Conservation (phyloP, 2,888 invertebrate genomes). For the Latrodectus elegans region DNA sequence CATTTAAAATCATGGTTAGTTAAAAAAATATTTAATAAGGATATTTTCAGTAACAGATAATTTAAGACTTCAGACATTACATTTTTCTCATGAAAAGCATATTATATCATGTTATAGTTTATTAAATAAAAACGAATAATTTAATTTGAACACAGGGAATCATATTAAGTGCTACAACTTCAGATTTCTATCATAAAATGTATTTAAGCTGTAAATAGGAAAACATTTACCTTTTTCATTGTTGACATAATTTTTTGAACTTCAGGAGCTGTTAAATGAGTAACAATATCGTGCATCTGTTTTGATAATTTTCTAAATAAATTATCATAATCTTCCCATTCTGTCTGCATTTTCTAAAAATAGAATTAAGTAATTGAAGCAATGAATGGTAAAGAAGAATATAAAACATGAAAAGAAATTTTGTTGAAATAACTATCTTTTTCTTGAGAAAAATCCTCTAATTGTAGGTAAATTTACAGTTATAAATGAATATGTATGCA, state of each 20-base stretch:
- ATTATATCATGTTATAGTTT: background rate
- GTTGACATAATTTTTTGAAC: constrained; percentile 92
- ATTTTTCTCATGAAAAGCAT: background rate
- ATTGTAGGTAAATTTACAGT: no score
- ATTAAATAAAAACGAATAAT: background rate
- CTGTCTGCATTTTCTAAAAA: constrained; percentile 82
- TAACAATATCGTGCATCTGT: constrained; percentile 91
- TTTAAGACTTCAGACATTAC: background rate
- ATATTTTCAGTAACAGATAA: no score
- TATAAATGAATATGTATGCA: no score
- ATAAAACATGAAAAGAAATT: no score
- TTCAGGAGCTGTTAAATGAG: constrained; percentile 90
- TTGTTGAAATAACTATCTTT: no score
- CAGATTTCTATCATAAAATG: no score
- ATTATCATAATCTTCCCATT: constrained; percentile 90
- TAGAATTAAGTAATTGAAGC: constrained; percentile 27
- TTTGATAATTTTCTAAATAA: constrained; percentile 92
- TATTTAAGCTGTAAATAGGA: background rate
- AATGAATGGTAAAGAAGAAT: no score
- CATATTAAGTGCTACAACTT: no score
- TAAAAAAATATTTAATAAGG: no score
- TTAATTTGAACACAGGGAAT: no score
- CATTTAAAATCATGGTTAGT: no score
- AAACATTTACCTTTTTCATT: constrained; percentile 79
- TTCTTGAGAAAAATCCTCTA: no score